phyloP scores from a whole-genome alignment of 2,113 vertebrate species.

The Callionymus lyra region DNA sequence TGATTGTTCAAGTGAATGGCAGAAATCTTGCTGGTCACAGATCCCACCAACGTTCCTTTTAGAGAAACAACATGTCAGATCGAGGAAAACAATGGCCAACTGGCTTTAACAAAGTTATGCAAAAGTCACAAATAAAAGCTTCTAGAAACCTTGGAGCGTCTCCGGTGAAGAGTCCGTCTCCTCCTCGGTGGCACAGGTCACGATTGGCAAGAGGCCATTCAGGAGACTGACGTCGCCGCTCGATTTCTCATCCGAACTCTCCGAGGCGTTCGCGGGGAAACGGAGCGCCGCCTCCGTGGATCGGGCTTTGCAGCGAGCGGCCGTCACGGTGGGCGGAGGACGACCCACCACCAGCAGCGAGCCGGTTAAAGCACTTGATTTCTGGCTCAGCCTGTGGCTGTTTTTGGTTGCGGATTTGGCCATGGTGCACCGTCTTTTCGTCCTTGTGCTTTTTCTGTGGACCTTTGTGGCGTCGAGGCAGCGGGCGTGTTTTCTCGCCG shows the following conservation, averaged over 20 bases:
- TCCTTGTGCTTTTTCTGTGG: background rate
- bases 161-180: background rate
- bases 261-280: background rate
- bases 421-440: constrained; percentile 3
- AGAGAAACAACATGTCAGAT: constrained; percentile 3
- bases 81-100: background rate
- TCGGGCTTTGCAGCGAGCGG: background rate
- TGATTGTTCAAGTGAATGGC: constrained; percentile 68
- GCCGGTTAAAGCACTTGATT: background rate
- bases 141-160: constrained; percentile 19
- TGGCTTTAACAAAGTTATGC: too few relatives aligned
- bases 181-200: constrained; percentile 7
- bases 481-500: constrained; percentile 9
- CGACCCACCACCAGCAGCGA: constrained; percentile 4
- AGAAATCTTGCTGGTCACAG: constrained; percentile 72
- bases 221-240: too few relatives aligned
- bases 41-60: constrained; percentile 44
- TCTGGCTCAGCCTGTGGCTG: background rate
- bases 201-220: too few relatives aligned
- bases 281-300: background rate
- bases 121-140: too few relatives aligned
- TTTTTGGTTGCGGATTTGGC: constrained; percentile 3
- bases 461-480: background rate
- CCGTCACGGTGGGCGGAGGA: constrained; percentile 1
- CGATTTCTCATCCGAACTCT: too few relatives aligned